These are phyloP conservation scores for Phenganax stokvisi DNA, from an alignment of 92 coral and sea anemone genomes.

Conservation along the genomic window DNA sequence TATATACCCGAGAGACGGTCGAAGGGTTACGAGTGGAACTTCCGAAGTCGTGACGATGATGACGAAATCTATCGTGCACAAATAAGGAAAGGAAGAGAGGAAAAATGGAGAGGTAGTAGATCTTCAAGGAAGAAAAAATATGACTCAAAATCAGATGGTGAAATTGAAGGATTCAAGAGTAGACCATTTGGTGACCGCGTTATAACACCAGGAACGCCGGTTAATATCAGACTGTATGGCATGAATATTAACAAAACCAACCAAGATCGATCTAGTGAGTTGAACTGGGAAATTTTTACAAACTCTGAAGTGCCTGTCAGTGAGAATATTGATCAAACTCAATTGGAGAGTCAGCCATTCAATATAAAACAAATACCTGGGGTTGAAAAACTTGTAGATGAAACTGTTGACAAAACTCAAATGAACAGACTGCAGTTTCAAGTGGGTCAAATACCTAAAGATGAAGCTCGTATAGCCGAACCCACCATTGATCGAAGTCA, in stretches of 20 bases:
- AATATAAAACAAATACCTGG: slow-evolving; percentile 11
- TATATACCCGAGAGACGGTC: slow-evolving; percentile 2
- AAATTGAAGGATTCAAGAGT: slow-evolving; percentile 26
- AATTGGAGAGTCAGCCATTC: neutral
- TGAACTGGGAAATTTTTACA: slow-evolving; percentile 26
- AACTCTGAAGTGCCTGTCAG: slow-evolving; percentile 14
- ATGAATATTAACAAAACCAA: slow-evolving; percentile 24
- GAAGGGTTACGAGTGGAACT: neutral
- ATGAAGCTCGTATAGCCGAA: slow-evolving; percentile 5
- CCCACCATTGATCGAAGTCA: neutral
- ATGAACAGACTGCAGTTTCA: neutral
- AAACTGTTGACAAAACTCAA: slow-evolving; percentile 1
- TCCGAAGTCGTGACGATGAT: slow-evolving; percentile 14
- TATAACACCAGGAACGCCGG: slow-evolving; percentile 34
- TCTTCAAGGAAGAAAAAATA: neutral
- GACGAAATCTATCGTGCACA: slow-evolving; percentile 26
- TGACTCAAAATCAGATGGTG: slow-evolving; percentile 28
- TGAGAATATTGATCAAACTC: neutral
- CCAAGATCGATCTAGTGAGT: neutral
- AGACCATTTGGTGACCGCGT: slow-evolving; percentile 13
- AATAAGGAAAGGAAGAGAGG: slow-evolving; percentile 13
- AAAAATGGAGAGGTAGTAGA: neutral
- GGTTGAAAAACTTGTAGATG: slow-evolving; percentile 6
- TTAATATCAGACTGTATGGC: slow-evolving; percentile 34
- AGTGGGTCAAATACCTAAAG: slow-evolving; percentile 9